Conservation (phyloP, 2,888 invertebrate species). For the Rhamnusium bicolor region DNA sequence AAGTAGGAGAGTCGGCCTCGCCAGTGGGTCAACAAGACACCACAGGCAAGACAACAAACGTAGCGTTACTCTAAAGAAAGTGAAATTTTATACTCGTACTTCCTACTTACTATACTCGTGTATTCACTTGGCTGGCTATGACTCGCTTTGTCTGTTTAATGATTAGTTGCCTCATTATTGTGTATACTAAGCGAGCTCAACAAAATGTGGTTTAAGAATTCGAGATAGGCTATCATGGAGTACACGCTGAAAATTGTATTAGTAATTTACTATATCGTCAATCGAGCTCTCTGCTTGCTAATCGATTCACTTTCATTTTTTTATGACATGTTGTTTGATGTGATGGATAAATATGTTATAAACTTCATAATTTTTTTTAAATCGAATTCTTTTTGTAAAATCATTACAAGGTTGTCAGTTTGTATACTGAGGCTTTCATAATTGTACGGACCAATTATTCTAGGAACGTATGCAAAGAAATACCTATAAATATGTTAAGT, state of each 20-base stretch:
- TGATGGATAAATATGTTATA: not conserved
- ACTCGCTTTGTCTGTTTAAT: slow-evolving; percentile 26
- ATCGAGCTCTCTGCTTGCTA: not conserved
- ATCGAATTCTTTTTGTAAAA: not conserved
- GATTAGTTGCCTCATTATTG: slow-evolving; percentile 14
- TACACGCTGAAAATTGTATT: not conserved
- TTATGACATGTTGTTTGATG: not conserved
- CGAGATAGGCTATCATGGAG: not conserved
- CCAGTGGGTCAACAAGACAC: slow-evolving; percentile 55
- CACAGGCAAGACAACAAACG: slow-evolving; percentile 33
- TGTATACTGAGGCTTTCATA: no score
- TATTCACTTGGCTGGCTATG: slow-evolving; percentile 30
- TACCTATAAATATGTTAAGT: no score
- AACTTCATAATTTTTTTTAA: not conserved
- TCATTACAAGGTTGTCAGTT: not conserved
- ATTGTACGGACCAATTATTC: no score
- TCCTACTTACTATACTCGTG: slow-evolving; percentile 45
- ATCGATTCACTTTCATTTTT: slow-evolving; percentile 1
- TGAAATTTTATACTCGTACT: slow-evolving; percentile 56
- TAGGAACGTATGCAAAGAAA: no score
- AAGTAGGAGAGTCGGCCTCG: slow-evolving; percentile 60
- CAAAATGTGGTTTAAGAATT: not conserved
- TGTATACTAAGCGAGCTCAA: slow-evolving; percentile 18
- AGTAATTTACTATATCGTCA: not conserved
- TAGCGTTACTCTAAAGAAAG: slow-evolving; percentile 54